phyloP scores from a whole-genome alignment of 1,140 invertebrate genomes.

The Ruditapes philippinarum region DNA sequence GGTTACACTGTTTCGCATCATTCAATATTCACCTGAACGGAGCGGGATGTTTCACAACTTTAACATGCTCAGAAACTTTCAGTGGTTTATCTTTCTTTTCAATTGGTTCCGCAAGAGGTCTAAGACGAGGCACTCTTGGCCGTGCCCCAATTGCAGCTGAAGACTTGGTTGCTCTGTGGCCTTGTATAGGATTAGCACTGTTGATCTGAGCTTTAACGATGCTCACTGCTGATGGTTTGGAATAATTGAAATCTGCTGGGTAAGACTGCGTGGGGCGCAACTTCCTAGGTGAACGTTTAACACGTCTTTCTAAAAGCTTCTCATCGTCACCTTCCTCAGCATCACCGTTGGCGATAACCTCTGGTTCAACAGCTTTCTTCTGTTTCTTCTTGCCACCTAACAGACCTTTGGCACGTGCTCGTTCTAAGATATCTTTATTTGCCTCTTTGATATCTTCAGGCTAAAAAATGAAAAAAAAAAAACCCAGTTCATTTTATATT shows the following conservation, averaged over 20 bases:
- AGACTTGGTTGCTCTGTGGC: conserved; percentile 28
- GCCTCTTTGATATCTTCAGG: conserved; percentile 74
- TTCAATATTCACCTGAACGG: conserved; percentile 73
- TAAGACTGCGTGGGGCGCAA: conserved; percentile 34
- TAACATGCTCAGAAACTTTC: conserved; percentile 63
- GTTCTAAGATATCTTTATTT: conserved; percentile 75
- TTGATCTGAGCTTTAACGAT: conserved; percentile 56
- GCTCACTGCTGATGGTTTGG: conserved; percentile 38
- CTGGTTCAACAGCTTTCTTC: conserved; percentile 17
- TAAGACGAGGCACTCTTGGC: not conserved
- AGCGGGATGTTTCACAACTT: conserved; percentile 73
- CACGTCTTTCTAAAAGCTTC: conserved; percentile 38
- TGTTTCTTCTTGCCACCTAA: conserved; percentile 64
- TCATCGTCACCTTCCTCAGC: conserved; percentile 3
- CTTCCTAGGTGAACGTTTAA: conserved; percentile 54
- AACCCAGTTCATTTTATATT: too few species aligned
- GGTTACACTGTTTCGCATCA: conserved; percentile 12
- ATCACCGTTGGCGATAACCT: not conserved
- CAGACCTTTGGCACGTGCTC: conserved; percentile 67
- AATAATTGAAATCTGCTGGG: not conserved
- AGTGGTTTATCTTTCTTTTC: conserved; percentile 36
- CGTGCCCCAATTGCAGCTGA: not conserved
- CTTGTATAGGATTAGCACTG: not conserved
- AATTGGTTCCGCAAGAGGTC: not conserved
- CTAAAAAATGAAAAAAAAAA: too few species aligned